A percentile compares a stretch with the other conserved stretches of the same genome.
Evolutionary conservation across 2,888 invertebrate species (phyloP).

Genomic region (Cheilosia variabilis): DNA sequence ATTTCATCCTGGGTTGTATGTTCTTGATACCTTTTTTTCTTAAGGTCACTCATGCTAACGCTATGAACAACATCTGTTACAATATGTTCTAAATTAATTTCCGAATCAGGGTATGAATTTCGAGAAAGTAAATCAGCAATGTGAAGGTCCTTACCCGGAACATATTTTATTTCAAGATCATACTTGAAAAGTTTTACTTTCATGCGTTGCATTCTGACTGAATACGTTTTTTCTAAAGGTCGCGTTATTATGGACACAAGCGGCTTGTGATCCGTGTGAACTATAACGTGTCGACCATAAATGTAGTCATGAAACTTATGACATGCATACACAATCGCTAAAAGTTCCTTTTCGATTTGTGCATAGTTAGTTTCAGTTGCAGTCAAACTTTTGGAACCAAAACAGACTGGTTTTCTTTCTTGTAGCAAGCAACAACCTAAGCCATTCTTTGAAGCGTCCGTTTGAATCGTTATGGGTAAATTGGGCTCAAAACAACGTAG

Average conservation of each 20-base stretch:
- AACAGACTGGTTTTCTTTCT: constrained; percentile 64
- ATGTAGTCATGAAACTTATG: constrained; percentile 71
- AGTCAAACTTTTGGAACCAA: constrained; percentile 67
- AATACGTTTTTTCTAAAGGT: constrained; percentile 18
- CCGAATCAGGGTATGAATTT: constrained; percentile 34
- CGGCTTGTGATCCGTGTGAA: constrained; percentile 53
- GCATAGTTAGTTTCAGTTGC: constrained; percentile 48
- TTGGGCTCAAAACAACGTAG: constrained; percentile 4
- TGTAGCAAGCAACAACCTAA: constrained; percentile 73
- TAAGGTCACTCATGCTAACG: constrained; percentile 33
- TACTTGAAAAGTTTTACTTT: too few relatives aligned
- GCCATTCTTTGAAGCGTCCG: constrained; percentile 67
- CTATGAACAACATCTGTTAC: constrained; percentile 48
- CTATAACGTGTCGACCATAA: too few relatives aligned
- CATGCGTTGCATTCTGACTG: too few relatives aligned
- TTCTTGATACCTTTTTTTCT: constrained; percentile 37
- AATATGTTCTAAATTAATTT: constrained; percentile 33
- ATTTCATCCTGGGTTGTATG: too few relatives aligned
- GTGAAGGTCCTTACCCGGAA: constrained; percentile 27
- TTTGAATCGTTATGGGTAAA: constrained; percentile 29
- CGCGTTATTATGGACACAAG: constrained; percentile 45
- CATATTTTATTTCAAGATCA: too few relatives aligned
- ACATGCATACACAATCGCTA: constrained; percentile 6
- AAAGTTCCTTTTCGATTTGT: constrained; percentile 9
- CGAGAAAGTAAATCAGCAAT: constrained; percentile 60